Evolutionary conservation across 2,888 invertebrate species (phyloP), one percentile per base, ranked within the genome.

Genomic region (Drosophila nr. fundita): DNA sequence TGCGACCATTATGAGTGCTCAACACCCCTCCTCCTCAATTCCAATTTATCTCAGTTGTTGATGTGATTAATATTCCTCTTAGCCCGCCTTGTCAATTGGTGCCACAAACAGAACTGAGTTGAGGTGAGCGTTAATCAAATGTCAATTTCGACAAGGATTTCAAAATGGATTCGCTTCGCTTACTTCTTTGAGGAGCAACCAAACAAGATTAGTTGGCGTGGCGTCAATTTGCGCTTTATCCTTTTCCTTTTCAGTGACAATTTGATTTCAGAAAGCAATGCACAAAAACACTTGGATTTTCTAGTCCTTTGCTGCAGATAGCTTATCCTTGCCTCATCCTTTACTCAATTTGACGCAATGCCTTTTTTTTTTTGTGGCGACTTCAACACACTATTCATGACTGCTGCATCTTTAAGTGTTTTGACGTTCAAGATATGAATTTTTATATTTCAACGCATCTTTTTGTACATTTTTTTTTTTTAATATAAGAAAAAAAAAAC

Each of bases 71-170:
- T 75, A 65, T 68, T 58, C 30, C 61, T 57, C 74, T 69, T 71
- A 58, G 71, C 58, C 11, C 57, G 21, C 48, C 38, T 21, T 63
- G 57, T 32, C 57, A 54, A 67, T 64, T 50, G 62, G 34, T 53
- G 32, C 10, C 21, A 48, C 40, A 21, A 34, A 27, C 29, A 13
- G 30, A n/a, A 36, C 50, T 30, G 48, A 59, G 65, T 53, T 60
- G 55, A 76, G 58, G 36, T 67, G 59, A 65, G 78, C 74, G 74
- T 86, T 86, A 78, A 81, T 84, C 81, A 88, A 83, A 88, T 79
- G 83, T 77, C 83, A 86, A 84, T 86, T 83, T 83, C 72, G 68
- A 70, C 66, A 59, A 72, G 69, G 69, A 69, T 77, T 68, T 54
- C 65, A 68, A 54, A 74, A 76, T 80, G 67, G 45, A 45, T 34